Percentiles rank a stretch among this genome's conserved stretches.
Evolutionary conservation across 2,797 vertebrate species (phyloP).

Genomic region (Malacoraja senta): DNA sequence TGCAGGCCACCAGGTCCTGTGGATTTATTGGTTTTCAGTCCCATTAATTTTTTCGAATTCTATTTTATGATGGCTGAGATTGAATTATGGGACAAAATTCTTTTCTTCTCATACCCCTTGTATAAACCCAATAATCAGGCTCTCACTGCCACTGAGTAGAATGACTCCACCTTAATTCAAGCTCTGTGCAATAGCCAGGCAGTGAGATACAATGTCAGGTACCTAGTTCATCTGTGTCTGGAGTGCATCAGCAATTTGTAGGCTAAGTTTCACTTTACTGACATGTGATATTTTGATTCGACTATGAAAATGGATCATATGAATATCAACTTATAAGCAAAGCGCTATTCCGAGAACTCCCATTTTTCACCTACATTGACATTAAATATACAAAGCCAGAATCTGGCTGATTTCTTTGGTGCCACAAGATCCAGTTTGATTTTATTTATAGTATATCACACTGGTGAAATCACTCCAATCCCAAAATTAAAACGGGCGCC

Average conservation of each 20-base stretch:
- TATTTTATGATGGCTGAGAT: neutral
- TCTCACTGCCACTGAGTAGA: neutral
- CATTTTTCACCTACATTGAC: neutral
- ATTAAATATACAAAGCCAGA: neutral
- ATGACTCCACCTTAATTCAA: neutral
- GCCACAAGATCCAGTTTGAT: too few relatives aligned
- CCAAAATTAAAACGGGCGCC: too few relatives aligned
- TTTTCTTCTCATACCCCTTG: neutral
- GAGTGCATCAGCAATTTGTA: neutral
- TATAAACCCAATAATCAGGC: neutral
- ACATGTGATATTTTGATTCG: neutral
- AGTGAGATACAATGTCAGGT: neutral
- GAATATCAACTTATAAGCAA: neutral
- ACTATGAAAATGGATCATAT: neutral
- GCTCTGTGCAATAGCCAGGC: neutral
- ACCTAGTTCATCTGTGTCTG: neutral
- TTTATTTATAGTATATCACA: too few relatives aligned
- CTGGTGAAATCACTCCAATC: too few relatives aligned
- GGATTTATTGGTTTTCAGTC: too few relatives aligned
- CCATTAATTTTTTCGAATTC: too few relatives aligned
- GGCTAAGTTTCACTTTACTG: neutral
- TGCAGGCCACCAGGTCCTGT: too few relatives aligned
- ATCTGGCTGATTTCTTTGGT: too few relatives aligned
- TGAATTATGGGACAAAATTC: neutral
- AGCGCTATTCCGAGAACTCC: neutral